Evolutionary conservation across 2,113 vertebrate species (phyloP).

Genomic region (Peromyscus polionotus): DNA sequence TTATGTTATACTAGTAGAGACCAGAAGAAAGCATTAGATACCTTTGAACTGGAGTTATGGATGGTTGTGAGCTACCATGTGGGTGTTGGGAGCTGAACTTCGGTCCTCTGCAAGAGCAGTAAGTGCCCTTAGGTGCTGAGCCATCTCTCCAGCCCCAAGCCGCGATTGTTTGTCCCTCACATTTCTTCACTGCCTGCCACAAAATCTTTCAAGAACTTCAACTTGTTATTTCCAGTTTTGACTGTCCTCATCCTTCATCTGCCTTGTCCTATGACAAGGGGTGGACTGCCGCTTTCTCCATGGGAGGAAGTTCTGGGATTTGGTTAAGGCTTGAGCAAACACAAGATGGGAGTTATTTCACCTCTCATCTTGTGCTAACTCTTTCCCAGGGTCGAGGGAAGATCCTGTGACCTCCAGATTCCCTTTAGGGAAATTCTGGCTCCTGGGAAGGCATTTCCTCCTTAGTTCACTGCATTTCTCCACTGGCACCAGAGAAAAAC

Average conservation of each 20-base stretch:
- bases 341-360: background rate
- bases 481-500: background rate
- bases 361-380: background rate
- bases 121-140: background rate
- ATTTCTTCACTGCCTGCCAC: background rate
- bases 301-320: background rate
- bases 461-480: background rate
- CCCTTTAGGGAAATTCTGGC: slow-evolving; percentile 2
- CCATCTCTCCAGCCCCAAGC: background rate
- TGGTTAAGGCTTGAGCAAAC: slow-evolving; percentile 13
- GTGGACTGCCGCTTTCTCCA: background rate
- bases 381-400: slow-evolving; percentile 22
- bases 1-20: background rate
- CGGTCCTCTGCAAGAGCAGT: too few species aligned
- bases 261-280: background rate
- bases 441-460: background rate
- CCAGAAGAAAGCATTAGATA: too few species aligned
- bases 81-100: background rate
- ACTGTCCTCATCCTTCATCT: background rate
- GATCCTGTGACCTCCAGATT: slow-evolving; percentile 47
- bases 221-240: background rate
- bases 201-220: background rate
- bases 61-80: background rate
- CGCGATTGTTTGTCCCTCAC: background rate
- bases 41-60: background rate